Percentiles rank a stretch among this genome's conserved stretches.
phyloP scores from a whole-genome alignment of 1,140 invertebrate species.

The Holotrichia oblita region DNA sequence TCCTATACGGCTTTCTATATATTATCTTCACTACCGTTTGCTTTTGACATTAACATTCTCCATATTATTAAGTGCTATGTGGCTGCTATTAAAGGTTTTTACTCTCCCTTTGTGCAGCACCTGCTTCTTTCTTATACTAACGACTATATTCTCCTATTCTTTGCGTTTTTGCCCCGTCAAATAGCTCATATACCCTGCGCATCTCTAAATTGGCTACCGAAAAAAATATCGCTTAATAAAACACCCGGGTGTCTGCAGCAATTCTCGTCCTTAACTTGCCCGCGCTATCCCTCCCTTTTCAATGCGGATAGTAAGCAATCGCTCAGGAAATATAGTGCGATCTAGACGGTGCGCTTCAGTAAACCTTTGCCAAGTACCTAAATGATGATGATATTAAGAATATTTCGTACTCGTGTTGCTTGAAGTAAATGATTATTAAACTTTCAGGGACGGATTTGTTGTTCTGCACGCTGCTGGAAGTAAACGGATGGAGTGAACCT shows the following conservation, averaged over 20 bases:
- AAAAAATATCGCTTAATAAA: slow-evolving; percentile 19
- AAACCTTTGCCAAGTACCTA: slow-evolving; percentile 7
- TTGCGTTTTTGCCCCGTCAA: neutral
- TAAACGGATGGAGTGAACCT: neutral
- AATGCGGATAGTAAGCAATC: neutral
- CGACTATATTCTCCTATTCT: neutral
- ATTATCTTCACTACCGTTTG: neutral
- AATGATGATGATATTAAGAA: slow-evolving; percentile 19
- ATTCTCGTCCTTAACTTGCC: neutral
- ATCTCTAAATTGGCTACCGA: neutral
- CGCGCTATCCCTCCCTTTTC: neutral
- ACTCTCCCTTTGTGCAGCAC: neutral
- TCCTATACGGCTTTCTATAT: too few species aligned
- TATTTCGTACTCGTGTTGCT: slow-evolving; percentile 5
- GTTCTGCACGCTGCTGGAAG: neutral
- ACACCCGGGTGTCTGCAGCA: neutral
- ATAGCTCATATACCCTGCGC: slow-evolving; percentile 4
- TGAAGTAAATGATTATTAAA: slow-evolving; percentile 9
- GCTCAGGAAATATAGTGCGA: neutral
- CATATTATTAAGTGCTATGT: neutral
- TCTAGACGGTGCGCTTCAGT: neutral
- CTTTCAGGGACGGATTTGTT: neutral
- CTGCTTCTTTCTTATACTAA: slow-evolving; percentile 4
- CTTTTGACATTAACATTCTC: neutral
- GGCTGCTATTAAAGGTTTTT: neutral